Percentiles rank a stretch among this genome's conserved stretches.
phyloP scores from a whole-genome alignment of 30 jellyfish, hydroid and myxozoan genomes.

The Cassiopea andromeda region DNA sequence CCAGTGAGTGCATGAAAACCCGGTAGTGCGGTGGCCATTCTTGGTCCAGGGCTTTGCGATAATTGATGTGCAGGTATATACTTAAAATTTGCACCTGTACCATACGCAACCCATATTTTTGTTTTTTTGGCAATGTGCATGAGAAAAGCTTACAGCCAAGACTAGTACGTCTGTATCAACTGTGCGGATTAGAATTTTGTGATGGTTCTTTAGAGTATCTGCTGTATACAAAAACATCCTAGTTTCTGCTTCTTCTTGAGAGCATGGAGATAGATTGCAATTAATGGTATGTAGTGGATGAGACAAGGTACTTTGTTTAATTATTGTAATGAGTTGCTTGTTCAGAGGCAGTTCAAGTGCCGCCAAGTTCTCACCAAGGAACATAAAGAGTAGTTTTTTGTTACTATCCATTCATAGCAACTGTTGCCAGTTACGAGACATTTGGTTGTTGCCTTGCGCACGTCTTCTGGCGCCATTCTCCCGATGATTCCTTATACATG shows the following conservation, averaged over 20 bases:
- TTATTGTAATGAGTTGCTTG: too few relatives aligned
- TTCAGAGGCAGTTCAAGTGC: too few relatives aligned
- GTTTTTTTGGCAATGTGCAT: neutral
- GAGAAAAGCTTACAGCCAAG: neutral
- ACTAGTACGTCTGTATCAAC: neutral
- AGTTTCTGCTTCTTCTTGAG: neutral
- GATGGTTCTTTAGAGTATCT: neutral
- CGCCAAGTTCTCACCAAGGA: too few relatives aligned
- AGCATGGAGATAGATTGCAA: neutral
- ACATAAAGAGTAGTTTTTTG: too few relatives aligned
- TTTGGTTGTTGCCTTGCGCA: too few relatives aligned
- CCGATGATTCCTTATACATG: too few relatives aligned
- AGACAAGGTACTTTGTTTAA: neutral
- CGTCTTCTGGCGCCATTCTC: too few relatives aligned
- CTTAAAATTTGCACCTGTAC: neutral
- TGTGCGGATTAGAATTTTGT: neutral
- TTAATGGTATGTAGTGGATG: neutral
- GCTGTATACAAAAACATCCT: neutral
- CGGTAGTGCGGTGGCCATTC: neutral
- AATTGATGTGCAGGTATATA: neutral
- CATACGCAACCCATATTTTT: neutral
- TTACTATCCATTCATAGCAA: too few relatives aligned
- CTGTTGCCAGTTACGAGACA: too few relatives aligned
- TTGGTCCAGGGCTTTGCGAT: neutral
- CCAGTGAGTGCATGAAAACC: constrained; percentile 66